These are phyloP conservation scores for Mormyrus proboscirostris DNA, from an alignment of 2,797 vertebrate species.

Conservation along the genomic window DNA sequence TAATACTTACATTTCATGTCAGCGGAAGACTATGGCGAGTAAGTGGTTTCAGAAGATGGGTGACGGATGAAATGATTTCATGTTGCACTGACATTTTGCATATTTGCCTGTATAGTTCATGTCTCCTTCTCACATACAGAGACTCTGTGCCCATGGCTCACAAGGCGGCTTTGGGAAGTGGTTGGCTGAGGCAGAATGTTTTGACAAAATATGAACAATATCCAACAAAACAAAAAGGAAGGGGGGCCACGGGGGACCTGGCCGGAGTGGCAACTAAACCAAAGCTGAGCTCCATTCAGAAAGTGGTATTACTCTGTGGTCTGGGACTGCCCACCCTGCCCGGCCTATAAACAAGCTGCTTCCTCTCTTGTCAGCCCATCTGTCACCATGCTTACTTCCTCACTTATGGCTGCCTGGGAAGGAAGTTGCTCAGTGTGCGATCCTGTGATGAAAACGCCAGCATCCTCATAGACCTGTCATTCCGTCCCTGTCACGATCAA, in stretches of 20 bases:
- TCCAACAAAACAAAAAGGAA: not conserved
- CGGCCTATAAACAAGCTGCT: not conserved
- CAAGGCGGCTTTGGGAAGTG: not conserved
- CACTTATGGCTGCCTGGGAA: not conserved
- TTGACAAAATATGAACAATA: not conserved
- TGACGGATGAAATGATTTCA: not conserved
- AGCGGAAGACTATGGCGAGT: not conserved
- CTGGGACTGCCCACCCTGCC: not conserved
- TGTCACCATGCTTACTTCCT: not conserved
- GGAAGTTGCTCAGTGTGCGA: not conserved
- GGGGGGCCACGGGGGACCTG: not conserved
- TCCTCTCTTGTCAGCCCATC: not conserved
- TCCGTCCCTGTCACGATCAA: not conserved
- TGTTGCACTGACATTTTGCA: not conserved
- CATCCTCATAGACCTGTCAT: not conserved
- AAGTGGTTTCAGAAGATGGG: not conserved
- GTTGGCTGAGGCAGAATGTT: not conserved
- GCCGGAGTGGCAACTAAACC: not conserved
- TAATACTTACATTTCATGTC: not conserved
- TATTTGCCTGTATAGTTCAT: not conserved
- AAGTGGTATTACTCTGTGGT: not conserved
- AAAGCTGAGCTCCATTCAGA: not conserved
- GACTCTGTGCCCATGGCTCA: not conserved
- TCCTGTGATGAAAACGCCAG: not conserved
- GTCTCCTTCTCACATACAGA: not conserved